Base-by-base conservation (phyloP, 2,113 vertebrate genomes). In the Alethe castanea region DNA sequence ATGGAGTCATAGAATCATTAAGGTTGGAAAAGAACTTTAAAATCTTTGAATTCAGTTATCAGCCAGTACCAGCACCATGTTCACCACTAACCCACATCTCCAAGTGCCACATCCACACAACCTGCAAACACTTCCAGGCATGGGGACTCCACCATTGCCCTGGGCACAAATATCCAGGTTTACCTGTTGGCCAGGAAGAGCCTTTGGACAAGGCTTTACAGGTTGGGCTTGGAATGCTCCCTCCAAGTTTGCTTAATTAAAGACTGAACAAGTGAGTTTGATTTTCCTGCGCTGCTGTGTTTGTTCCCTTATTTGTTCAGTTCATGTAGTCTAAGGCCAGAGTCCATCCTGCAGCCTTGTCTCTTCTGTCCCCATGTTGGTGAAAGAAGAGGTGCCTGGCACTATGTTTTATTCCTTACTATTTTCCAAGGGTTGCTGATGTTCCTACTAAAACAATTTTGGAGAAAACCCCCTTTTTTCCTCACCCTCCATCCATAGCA, bases 31-130 rank as follows among this genome's bases (percentile, higher is more conserved):
- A 67, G 17, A 31, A 31, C 11, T 64, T 25, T 22, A 48, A 48
- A 24, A 19, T 64, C 57, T 36, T 17, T 0, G 0, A 72, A 26
- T 45, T 10, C 40, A 33, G 8, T 20, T 47, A 36, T 8, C 12
- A 31, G 19, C 8, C 66, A 72, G 57, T 35, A 40, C 10, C 53
- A 48, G 22, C 56, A 25, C 19, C 5, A 2, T 36, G 57, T 6
- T 53, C 33, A 36, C 20, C 38, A 17, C 33, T 45, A 13, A 12
- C 5, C 38, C 69, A 9, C 0, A 0, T 54, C 48, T 57, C 69
- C n/a, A 15, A 0, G 23, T 54, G 67, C 9, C 57, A 62, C 47
- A 36, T 33, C 22, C 47, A 42, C 31, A 31, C 1, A 0, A 53
- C 28, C 12, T 16, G 25, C 10, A 56, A 31, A 8, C 26, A 9